Percentiles rank a stretch among this genome's conserved stretches.
phyloP scores from a whole-genome alignment of 2,888 invertebrate species.

The Molanna angustata region DNA sequence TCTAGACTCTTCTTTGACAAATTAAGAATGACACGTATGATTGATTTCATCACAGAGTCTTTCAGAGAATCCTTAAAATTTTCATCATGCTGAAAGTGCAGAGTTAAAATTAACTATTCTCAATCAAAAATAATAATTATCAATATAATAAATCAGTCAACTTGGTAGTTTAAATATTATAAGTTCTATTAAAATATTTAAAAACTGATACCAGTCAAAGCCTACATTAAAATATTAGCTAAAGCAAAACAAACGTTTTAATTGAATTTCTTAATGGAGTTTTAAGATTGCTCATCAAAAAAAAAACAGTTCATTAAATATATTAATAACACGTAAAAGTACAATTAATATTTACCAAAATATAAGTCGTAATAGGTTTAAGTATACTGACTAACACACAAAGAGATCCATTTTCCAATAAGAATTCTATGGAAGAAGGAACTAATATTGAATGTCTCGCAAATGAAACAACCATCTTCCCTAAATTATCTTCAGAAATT shows the following conservation, averaged over 20 bases:
- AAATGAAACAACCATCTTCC: constrained; percentile 41
- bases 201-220: too few species aligned
- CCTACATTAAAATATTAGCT: background rate
- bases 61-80: constrained; percentile 40
- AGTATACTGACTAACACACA: constrained; percentile 42
- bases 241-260: background rate
- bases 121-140: too few species aligned
- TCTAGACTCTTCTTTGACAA: constrained; percentile 51
- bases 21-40: constrained; percentile 48
- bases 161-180: too few species aligned
- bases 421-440: constrained; percentile 39
- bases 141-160: too few species aligned
- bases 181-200: too few species aligned
- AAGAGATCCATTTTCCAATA: constrained; percentile 42
- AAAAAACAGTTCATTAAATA: background rate
- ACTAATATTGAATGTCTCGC: constrained; percentile 47
- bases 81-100: constrained; percentile 35
- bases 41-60: constrained; percentile 43
- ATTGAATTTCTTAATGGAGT: too few species aligned
- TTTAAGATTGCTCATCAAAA: background rate
- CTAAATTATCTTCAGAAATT: constrained; percentile 40
- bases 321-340: background rate
- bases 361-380: constrained; percentile 39
- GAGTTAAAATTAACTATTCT: background rate
- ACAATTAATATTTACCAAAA: constrained; percentile 35